phyloP scores from a whole-genome alignment of 2,113 vertebrate species.

The Crotalus helleri region DNA sequence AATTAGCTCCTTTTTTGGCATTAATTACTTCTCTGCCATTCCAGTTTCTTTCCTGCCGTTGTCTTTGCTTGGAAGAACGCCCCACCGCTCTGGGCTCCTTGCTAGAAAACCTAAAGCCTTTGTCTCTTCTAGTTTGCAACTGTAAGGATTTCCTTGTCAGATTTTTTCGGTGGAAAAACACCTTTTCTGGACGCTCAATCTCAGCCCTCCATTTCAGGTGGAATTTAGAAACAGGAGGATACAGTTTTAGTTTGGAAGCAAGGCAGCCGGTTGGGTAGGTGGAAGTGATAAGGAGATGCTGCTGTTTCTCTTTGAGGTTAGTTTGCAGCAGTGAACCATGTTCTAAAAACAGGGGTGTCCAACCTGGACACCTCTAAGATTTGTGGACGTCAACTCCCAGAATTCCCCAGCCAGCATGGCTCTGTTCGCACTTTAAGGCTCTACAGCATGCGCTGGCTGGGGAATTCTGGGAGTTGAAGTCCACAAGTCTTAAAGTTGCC shows the following conservation, averaged over 20 bases:
- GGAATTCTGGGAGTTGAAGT: too few species aligned
- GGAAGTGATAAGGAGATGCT: not conserved
- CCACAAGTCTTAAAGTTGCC: not conserved
- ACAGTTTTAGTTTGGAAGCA: not conserved
- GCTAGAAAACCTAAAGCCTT: not conserved
- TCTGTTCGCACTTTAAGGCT: too few species aligned
- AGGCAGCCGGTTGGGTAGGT: not conserved
- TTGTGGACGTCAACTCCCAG: not conserved
- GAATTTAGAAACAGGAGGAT: not conserved
- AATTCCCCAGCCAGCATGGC: not conserved
- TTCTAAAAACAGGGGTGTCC: not conserved
- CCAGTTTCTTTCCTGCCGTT: not conserved
- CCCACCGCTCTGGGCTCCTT: not conserved
- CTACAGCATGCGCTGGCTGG: too few species aligned
- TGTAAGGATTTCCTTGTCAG: not conserved
- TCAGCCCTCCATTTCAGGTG: slow-evolving; percentile 1
- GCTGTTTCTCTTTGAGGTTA: slow-evolving; percentile 39
- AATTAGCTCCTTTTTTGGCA: not conserved
- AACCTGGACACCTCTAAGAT: not conserved
- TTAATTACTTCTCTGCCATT: not conserved
- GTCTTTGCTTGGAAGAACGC: not conserved
- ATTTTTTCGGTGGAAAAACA: rapidly evolving
- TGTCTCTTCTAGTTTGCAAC: not conserved
- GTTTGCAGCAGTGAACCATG: not conserved
- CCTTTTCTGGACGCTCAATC: not conserved